phyloP scores from a whole-genome alignment of 2,113 vertebrate species.

The Lutjanus erythropterus region DNA sequence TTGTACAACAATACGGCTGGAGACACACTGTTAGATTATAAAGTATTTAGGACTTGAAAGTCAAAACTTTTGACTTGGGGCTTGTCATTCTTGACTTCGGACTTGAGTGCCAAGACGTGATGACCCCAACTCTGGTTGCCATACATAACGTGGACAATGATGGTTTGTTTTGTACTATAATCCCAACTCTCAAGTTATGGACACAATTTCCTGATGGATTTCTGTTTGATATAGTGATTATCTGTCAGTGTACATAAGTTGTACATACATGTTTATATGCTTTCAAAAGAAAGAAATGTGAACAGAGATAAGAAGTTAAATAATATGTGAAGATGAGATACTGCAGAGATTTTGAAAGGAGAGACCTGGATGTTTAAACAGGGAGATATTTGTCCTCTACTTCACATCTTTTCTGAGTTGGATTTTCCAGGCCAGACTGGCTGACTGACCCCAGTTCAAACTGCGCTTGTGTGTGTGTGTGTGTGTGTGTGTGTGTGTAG shows the following conservation, averaged over 20 bases:
- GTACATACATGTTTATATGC: background rate
- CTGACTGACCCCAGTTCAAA: constrained; percentile 28
- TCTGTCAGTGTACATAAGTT: background rate
- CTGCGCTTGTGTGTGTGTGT: constrained; percentile 1
- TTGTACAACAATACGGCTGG: no score
- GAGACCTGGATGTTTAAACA: constrained; percentile 22
- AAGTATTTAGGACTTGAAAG: no score
- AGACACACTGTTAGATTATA: no score
- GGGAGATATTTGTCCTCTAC: background rate
- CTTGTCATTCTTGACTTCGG: no score
- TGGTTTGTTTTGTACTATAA: background rate
- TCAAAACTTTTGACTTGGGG: no score
- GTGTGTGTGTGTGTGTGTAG: constrained; percentile 10
- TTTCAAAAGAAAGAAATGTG: background rate
- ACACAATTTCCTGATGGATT: background rate
- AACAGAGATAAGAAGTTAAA: constrained; percentile 1
- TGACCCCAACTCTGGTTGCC: no score
- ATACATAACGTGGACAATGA: background rate
- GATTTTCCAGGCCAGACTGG: constrained; percentile 46
- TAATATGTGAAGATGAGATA: background rate
- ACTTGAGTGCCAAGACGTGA: no score
- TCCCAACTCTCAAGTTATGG: background rate
- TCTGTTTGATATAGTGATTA: no score
- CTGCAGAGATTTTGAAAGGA: background rate
- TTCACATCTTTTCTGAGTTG: constrained; percentile 6